These are phyloP conservation scores for Catagonus wagneri DNA, from an alignment of 2,113 vertebrate genomes.

Conservation along the genomic window DNA sequence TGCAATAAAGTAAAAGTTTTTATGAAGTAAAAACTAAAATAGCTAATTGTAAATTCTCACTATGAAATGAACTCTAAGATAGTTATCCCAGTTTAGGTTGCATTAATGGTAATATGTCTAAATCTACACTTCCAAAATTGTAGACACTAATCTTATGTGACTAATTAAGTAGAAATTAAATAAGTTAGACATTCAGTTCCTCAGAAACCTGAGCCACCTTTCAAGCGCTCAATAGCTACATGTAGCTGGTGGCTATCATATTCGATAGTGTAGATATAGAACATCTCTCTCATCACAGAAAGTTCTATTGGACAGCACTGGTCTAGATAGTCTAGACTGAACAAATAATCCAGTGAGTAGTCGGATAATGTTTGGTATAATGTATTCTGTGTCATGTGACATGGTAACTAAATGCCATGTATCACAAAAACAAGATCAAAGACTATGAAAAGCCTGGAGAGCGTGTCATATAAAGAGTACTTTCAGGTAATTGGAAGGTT, in stretches of 20 bases:
- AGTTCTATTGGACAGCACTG: background rate
- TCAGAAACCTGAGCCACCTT: background rate
- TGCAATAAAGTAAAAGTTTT: background rate
- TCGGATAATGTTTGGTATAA: background rate
- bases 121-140: background rate
- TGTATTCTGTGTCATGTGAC: background rate
- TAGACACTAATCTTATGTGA: background rate
- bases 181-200: background rate
- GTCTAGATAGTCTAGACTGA: background rate
- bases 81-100: background rate
- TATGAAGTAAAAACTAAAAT: background rate
- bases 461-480: background rate
- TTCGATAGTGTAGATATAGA: background rate
- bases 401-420: background rate
- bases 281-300: background rate
- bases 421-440: constrained; percentile 17
- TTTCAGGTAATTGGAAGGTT: constrained; percentile 7
- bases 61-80: background rate
- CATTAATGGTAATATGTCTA: background rate
- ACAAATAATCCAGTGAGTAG: background rate
- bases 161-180: background rate
- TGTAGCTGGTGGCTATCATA: background rate
- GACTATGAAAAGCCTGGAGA: background rate
- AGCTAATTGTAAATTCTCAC: background rate
- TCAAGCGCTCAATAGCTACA: background rate